A percentile compares a stretch with the other conserved stretches of the same genome.
Conservation (phyloP, 2,797 vertebrate genomes). For the Molossus alvarezi region DNA sequence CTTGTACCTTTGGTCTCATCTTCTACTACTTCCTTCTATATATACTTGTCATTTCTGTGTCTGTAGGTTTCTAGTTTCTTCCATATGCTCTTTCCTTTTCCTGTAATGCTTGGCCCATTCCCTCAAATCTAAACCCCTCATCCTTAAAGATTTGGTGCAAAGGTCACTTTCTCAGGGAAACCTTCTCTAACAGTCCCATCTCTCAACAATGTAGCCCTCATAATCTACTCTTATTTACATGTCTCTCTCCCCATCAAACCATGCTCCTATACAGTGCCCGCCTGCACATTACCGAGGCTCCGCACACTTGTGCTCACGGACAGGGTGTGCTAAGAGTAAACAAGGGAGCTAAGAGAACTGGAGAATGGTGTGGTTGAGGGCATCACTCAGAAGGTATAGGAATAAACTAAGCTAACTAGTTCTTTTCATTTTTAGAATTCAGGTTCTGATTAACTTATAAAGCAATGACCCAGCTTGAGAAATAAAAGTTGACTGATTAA, state of each 20-base stretch:
- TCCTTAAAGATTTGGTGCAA: background rate
- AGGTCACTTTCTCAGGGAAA: background rate
- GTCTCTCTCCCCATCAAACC: too few relatives aligned
- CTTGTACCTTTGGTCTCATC: background rate
- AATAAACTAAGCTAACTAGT: background rate
- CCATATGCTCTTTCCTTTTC: background rate
- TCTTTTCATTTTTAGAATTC: background rate
- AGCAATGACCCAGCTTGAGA: background rate
- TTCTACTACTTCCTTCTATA: background rate
- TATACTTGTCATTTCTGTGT: background rate
- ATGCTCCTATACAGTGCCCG: too few relatives aligned
- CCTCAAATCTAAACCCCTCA: background rate
- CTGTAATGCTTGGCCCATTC: background rate
- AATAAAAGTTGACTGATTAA: constrained; percentile 1
- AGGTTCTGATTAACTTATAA: background rate
- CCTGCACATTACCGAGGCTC: too few relatives aligned
- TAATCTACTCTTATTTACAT: too few relatives aligned
- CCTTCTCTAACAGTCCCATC: background rate
- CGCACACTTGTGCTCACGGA: too few relatives aligned
- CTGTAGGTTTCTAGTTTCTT: background rate
- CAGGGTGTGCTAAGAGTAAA: background rate
- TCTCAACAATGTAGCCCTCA: background rate
- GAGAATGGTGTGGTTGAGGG: too few relatives aligned
- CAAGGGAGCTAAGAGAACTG: background rate
- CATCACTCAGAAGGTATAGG: background rate